phyloP scores from a whole-genome alignment of 1,140 invertebrate species.

The Euborellia annulipes region DNA sequence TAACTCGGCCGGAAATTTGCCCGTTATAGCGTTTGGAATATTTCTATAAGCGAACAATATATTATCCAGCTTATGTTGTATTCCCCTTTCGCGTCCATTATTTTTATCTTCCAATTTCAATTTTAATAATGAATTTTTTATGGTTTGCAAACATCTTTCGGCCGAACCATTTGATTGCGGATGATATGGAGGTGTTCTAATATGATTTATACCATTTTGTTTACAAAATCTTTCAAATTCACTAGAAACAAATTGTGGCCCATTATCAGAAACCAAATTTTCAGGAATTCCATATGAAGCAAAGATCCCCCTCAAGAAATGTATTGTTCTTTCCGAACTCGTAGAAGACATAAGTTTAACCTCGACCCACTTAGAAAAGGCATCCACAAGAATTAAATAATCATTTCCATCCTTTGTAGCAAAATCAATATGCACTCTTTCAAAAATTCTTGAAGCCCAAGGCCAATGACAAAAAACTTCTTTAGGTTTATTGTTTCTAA shows the following conservation, averaged over 20 bases:
- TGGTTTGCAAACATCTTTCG: slow-evolving; percentile 20
- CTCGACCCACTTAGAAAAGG: slow-evolving; percentile 1
- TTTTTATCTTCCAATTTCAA: no score
- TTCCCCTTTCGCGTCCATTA: no score
- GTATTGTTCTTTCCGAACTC: background rate
- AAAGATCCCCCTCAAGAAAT: slow-evolving; percentile 3
- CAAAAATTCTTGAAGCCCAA: background rate
- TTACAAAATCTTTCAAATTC: slow-evolving; percentile 17
- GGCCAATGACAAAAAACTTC: no score
- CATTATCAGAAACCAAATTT: slow-evolving; percentile 19
- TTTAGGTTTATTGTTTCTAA: no score
- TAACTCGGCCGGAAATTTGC: background rate
- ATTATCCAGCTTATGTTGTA: background rate
- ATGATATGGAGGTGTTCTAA: slow-evolving; percentile 14
- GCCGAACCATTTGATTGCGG: slow-evolving; percentile 17
- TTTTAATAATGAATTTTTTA: no score
- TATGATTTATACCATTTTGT: slow-evolving; percentile 15
- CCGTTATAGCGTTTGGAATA: background rate
- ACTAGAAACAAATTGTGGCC: slow-evolving; percentile 14
- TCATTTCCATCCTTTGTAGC: background rate
- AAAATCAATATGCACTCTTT: slow-evolving; percentile 1
- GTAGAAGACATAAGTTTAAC: background rate
- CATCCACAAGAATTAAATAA: background rate
- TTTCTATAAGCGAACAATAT: background rate
- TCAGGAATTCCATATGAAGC: slow-evolving; percentile 15